Percentiles rank a stretch among this genome's conserved stretches.
These are phyloP conservation scores for Hipparchia sbordonii DNA, from an alignment of 2,888 invertebrate species.

Conservation along the genomic window DNA sequence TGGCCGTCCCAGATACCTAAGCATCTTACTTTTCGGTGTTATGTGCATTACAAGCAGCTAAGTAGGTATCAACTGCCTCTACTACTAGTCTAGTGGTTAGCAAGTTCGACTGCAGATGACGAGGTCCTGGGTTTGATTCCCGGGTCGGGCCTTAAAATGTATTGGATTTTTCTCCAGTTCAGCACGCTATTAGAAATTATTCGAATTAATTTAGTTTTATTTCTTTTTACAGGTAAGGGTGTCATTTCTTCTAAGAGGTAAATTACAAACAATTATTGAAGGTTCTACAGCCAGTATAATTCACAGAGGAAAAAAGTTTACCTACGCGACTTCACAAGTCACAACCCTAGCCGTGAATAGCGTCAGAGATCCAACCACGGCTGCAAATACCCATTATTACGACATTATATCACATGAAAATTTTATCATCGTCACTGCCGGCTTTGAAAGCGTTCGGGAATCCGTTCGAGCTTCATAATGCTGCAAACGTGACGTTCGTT, in stretches of 20 bases:
- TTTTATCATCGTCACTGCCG: conserved; percentile 48
- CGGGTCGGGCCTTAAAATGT: too few species aligned
- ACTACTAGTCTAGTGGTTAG: too few species aligned
- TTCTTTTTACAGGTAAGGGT: conserved; percentile 31
- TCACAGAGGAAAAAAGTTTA: not conserved
- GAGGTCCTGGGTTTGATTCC: too few species aligned
- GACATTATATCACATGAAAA: conserved; percentile 45
- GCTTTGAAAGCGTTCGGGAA: conserved; percentile 62
- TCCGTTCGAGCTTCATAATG: conserved; percentile 61
- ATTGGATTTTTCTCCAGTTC: not conserved
- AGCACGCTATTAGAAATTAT: conserved; percentile 1
- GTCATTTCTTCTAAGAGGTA: conserved; percentile 1
- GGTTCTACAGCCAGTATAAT: conserved; percentile 1
- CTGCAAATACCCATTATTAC: conserved; percentile 34
- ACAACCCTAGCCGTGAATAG: conserved; percentile 15
- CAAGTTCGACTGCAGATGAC: too few species aligned
- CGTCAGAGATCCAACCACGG: conserved; percentile 26
- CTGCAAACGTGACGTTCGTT: conserved; percentile 51
- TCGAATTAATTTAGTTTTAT: conserved; percentile 1
- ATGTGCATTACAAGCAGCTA: too few species aligned
- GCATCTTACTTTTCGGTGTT: too few species aligned
- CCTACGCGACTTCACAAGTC: conserved; percentile 2
- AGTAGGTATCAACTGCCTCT: too few species aligned
- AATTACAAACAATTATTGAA: not conserved
- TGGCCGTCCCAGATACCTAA: too few species aligned